These are phyloP conservation scores for Pristionchus mayeri DNA, from an alignment of 2,888 invertebrate genomes.

Conservation along the genomic window DNA sequence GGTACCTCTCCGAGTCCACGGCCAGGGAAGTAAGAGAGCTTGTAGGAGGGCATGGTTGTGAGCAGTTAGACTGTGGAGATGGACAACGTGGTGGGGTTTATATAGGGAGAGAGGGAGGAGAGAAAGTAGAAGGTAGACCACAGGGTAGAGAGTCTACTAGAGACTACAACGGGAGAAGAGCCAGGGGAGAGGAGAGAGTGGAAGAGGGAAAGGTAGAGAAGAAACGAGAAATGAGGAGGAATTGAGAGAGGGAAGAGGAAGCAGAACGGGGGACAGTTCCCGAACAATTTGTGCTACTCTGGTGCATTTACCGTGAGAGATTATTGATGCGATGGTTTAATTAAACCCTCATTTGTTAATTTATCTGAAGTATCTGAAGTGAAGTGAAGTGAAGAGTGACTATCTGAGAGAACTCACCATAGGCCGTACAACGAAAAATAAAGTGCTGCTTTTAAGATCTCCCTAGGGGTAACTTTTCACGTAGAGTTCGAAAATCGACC, in stretches of 20 bases:
- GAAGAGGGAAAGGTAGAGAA: background rate
- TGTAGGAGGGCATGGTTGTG: constrained; percentile 44
- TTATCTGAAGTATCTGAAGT: too few relatives aligned
- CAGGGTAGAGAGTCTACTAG: background rate
- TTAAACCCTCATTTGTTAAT: too few relatives aligned
- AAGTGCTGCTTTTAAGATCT: too few relatives aligned
- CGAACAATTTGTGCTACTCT: background rate
- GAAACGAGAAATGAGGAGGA: background rate
- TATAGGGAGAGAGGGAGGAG: background rate
- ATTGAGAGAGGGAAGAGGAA: background rate
- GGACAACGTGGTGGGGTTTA: background rate
- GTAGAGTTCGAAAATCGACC: too few relatives aligned
- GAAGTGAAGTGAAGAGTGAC: too few relatives aligned
- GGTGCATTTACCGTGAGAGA: background rate
- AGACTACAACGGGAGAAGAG: too few relatives aligned
- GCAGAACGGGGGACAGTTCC: background rate
- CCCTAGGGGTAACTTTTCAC: too few relatives aligned
- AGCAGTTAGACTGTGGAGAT: background rate
- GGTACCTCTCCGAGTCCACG: constrained; percentile 44
- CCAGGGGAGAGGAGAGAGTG: background rate
- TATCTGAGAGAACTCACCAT: too few relatives aligned
- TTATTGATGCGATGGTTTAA: constrained; percentile 10
- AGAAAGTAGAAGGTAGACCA: background rate
- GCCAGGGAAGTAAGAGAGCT: constrained; percentile 43
- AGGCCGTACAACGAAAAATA: too few relatives aligned